Evolutionary conservation across 2,888 invertebrate genomes (phyloP).

Genomic region (Orchesellides sinensis): DNA sequence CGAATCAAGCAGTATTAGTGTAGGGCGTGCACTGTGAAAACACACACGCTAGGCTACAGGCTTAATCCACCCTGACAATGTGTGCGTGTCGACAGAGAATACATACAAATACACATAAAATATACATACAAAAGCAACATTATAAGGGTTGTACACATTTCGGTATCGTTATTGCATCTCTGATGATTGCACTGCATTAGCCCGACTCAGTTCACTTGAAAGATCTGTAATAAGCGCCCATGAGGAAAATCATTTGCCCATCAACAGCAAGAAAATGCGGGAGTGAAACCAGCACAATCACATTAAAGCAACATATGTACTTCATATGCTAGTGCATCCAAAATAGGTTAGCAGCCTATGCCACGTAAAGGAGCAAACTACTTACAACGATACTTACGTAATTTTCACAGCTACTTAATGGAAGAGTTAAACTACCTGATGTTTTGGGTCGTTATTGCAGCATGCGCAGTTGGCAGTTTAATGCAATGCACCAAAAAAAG

Average conservation of each 20-base stretch:
- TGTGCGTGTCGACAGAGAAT: constrained; percentile 1
- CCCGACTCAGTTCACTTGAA: constrained; percentile 17
- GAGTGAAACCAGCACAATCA: neutral
- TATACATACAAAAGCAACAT: neutral
- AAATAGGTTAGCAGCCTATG: too few species aligned
- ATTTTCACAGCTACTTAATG: too few species aligned
- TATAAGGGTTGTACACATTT: neutral
- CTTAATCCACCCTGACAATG: constrained; percentile 18
- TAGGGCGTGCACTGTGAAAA: constrained; percentile 15
- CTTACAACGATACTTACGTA: too few species aligned
- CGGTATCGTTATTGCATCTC: constrained; percentile 14
- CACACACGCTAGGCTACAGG: neutral
- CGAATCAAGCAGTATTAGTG: constrained; percentile 12
- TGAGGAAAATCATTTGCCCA: constrained; percentile 15
- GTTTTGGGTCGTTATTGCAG: too few species aligned
- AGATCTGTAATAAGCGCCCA: constrained; percentile 8
- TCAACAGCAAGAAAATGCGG: constrained; percentile 5
- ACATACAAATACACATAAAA: neutral
- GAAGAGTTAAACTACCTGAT: too few species aligned
- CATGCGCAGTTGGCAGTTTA: too few species aligned
- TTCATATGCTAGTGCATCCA: too few species aligned
- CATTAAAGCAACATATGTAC: too few species aligned
- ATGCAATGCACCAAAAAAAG: too few species aligned
- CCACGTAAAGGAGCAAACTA: too few species aligned
- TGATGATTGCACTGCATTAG: constrained; percentile 16